A percentile compares a stretch with the other conserved stretches of the same genome.
These are phyloP conservation scores for Busseola fusca DNA, from an alignment of 2,888 invertebrate genomes.

Conservation along the genomic window DNA sequence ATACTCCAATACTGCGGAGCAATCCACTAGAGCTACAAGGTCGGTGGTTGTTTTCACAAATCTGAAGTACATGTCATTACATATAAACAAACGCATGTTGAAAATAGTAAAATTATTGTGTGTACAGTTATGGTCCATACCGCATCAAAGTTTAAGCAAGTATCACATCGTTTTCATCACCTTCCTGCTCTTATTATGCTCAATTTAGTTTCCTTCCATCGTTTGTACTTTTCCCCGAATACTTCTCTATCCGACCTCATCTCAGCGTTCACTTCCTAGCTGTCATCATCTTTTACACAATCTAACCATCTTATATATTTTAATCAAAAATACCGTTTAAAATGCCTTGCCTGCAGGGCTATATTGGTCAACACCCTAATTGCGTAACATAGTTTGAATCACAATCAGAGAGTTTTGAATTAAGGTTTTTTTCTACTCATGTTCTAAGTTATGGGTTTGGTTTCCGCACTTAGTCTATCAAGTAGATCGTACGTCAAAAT, in stretches of 20 bases:
- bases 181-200: neutral
- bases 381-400: neutral
- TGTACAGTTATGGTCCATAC: neutral
- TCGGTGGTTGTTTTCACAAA: neutral
- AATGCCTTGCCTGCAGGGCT: constrained; percentile 6
- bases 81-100: neutral
- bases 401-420: neutral
- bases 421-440: neutral
- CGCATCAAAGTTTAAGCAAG: no score
- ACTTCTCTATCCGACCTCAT: constrained; percentile 5
- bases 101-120: neutral
- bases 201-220: neutral
- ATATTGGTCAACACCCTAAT: neutral
- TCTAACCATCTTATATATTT: constrained; percentile 4
- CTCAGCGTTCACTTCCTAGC: neutral
- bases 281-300: neutral
- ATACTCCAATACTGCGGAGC: neutral
- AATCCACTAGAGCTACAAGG: neutral
- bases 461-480: no score
- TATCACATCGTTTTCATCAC: neutral
- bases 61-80: constrained; percentile 1
- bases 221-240: neutral
- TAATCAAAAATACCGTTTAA: neutral
- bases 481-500: no score
- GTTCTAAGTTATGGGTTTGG: no score